These are phyloP conservation scores for Ylistrum balloti DNA, from an alignment of 1,140 invertebrate species.

Conservation along the genomic window DNA sequence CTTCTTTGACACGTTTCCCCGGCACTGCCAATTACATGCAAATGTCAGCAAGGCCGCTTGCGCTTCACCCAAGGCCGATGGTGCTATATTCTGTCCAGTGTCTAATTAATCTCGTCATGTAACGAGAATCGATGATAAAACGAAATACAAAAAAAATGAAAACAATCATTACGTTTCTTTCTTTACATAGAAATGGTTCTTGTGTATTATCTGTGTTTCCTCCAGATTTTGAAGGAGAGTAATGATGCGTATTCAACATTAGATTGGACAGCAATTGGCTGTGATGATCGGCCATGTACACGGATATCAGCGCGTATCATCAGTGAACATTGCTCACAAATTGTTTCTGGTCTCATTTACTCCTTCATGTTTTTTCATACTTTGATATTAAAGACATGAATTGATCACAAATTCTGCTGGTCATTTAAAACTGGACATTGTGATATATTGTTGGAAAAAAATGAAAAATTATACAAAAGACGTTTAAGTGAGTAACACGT, in stretches of 20 bases:
- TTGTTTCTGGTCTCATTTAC: neutral
- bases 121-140: conserved; percentile 13
- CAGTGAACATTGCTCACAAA: neutral
- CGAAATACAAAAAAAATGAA: conserved; percentile 29
- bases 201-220: neutral
- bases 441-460: neutral
- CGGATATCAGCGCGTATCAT: neutral
- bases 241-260: neutral
- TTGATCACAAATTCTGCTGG: neutral
- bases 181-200: neutral
- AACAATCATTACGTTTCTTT: neutral
- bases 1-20: conserved; percentile 17
- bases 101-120: neutral
- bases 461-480: too few species aligned
- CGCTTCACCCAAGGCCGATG: neutral
- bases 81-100: neutral
- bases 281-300: neutral
- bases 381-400: neutral
- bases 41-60: neutral
- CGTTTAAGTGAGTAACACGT: too few species aligned
- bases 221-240: neutral
- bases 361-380: neutral
- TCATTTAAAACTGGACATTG: neutral
- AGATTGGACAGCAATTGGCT: neutral
- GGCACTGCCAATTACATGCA: conserved; percentile 20